phyloP scores from a whole-genome alignment of 2,888 invertebrate genomes.

The Megalurothrips usitatus region DNA sequence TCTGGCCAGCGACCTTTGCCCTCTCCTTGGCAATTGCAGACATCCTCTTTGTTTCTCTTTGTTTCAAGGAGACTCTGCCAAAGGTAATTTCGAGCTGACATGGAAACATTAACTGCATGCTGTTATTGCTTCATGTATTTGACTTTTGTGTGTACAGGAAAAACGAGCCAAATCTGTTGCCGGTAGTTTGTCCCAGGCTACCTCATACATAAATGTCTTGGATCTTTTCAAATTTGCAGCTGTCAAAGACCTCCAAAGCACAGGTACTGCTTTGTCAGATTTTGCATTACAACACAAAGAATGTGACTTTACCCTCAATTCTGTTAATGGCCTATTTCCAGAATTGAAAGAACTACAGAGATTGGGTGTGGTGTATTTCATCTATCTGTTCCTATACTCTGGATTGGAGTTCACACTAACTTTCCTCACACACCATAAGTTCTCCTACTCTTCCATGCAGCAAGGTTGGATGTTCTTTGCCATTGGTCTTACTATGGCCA shows the following conservation, averaged over 20 bases:
- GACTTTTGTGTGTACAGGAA: conserved; percentile 51
- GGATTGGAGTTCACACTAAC: conserved; percentile 96
- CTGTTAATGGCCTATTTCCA: conserved; percentile 42
- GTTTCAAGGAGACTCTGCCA: conserved; percentile 79
- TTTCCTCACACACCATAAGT: conserved; percentile 89
- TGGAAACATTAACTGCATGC: no score
- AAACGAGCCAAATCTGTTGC: conserved; percentile 65
- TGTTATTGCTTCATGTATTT: neutral
- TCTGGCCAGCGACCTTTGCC: conserved; percentile 75
- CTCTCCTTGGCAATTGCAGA: conserved; percentile 69
- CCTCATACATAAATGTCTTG: conserved; percentile 58
- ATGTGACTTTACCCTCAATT: neutral
- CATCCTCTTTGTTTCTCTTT: conserved; percentile 65
- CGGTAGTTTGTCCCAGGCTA: conserved; percentile 60
- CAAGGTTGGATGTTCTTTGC: conserved; percentile 97
- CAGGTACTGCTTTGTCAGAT: conserved; percentile 27
- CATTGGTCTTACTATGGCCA: conserved; percentile 87
- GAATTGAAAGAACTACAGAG: conserved; percentile 62
- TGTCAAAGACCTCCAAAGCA: conserved; percentile 57
- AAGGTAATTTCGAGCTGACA: conserved; percentile 49
- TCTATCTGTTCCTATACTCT: conserved; percentile 73
- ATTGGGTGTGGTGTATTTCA: conserved; percentile 75
- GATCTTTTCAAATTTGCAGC: conserved; percentile 60
- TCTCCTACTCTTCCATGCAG: conserved; percentile 87
- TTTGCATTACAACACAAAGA: neutral